Evolutionary conservation across 2,888 invertebrate species (phyloP).

Genomic region (Lycophotia porphyrea): DNA sequence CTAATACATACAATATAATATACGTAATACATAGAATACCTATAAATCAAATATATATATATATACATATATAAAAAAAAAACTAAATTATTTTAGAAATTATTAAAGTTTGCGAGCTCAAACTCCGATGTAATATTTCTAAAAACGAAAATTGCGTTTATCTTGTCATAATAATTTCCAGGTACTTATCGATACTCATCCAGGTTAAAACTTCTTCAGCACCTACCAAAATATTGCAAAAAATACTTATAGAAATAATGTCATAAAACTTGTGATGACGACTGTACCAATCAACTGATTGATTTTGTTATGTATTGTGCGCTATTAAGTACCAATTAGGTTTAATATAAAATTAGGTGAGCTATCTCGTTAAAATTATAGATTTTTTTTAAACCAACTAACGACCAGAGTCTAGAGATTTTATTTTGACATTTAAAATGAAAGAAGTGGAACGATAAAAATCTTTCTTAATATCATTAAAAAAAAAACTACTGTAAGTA

Average conservation of each 20-base stretch:
- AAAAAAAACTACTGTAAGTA: too few relatives aligned
- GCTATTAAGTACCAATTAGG: neutral
- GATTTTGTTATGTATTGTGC: neutral
- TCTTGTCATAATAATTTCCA: neutral
- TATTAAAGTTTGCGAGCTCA: neutral
- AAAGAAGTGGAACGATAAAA: neutral
- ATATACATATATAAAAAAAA: too few relatives aligned
- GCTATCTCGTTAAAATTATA: neutral
- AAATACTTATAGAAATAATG: neutral
- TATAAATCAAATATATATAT: too few relatives aligned
- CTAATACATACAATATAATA: too few relatives aligned
- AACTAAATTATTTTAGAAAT: neutral
- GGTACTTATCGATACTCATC: neutral
- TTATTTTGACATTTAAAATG: neutral
- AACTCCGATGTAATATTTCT: neutral
- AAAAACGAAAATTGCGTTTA: neutral
- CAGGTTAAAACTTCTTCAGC: neutral
- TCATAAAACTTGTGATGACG: neutral
- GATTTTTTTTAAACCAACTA: neutral
- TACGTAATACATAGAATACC: too few relatives aligned
- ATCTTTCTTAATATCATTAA: accelerated
- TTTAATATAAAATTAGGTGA: constrained; percentile 1
- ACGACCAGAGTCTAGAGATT: neutral
- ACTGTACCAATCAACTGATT: constrained; percentile 24
- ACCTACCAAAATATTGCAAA: neutral